phyloP scores from a whole-genome alignment of 2,888 invertebrate species.

The Merodon equestris region DNA sequence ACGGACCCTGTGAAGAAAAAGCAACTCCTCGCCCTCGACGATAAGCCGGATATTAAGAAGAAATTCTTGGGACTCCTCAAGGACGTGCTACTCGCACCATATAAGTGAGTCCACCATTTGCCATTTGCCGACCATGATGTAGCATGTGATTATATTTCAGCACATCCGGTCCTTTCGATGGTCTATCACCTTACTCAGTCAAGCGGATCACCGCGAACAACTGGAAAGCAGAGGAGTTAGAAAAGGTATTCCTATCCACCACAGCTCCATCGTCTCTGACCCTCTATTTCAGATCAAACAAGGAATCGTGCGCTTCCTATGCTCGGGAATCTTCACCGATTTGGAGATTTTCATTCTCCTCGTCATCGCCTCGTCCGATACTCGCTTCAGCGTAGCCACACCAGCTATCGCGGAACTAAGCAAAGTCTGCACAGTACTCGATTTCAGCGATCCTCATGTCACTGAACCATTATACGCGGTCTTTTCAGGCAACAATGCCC shows the following conservation, averaged over 20 bases:
- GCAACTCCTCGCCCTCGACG: slow-evolving; percentile 84
- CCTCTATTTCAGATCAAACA: slow-evolving; percentile 82
- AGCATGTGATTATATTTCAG: no score
- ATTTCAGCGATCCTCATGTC: slow-evolving; percentile 86
- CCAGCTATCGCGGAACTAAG: slow-evolving; percentile 91
- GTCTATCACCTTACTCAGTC: slow-evolving; percentile 87
- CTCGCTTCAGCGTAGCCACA: slow-evolving; percentile 92
- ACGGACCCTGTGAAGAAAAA: slow-evolving; percentile 83
- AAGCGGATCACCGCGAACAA: slow-evolving; percentile 87
- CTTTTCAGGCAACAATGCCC: slow-evolving; percentile 81
- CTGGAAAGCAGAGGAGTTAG: slow-evolving; percentile 88
- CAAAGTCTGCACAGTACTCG: slow-evolving; percentile 85
- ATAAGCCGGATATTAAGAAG: slow-evolving; percentile 81
- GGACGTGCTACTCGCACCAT: slow-evolving; percentile 91
- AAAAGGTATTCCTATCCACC: slow-evolving; percentile 81
- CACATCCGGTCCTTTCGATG: slow-evolving; percentile 81
- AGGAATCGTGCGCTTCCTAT: slow-evolving; percentile 90
- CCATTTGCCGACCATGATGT: not conserved
- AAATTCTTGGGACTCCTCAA: slow-evolving; percentile 86
- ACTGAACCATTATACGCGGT: slow-evolving; percentile 88
- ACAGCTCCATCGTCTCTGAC: not conserved
- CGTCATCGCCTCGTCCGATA: slow-evolving; percentile 92
- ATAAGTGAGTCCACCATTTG: slow-evolving; percentile 82
- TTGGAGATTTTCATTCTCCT: slow-evolving; percentile 87
- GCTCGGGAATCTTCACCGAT: slow-evolving; percentile 87